Evolutionary conservation across 2,888 invertebrate genomes (phyloP), one percentile per base, ranked within the genome.

Genomic region (Cephus sareptanus): DNA sequence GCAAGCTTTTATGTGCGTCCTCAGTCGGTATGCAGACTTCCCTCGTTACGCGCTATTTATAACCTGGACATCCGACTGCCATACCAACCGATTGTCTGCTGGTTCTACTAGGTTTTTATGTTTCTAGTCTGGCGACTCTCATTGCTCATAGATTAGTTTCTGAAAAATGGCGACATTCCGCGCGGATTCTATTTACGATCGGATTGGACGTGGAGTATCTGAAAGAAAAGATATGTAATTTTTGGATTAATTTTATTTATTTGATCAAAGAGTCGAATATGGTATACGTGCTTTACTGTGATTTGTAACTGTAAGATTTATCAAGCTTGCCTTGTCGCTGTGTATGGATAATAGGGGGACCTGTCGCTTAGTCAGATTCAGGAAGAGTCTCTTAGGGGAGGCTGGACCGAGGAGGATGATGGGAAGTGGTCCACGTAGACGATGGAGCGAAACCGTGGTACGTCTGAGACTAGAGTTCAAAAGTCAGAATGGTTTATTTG

Each of bases 401-500:
- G 23, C 56, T 56, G 56, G 2, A 56, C 23, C 15, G 23, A 56
- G 15, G 40, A 56, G 6, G 40, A 56, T 56, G 40, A 2, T 56
- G 9, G 56, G 56, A 56, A 15, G 56, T 56, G 71, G 34, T 71
- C 71, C 30, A 31, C 74, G 74, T 6, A 34, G 34, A 34, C 37
- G 74, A 34, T 35, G 31, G 2, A 34, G 37, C 4, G 35, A 34
- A 74, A 34, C 15, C 34, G 30, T 23, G 74, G 35, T 12, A 78
- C 76, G 76, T 34, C 68, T 74, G 80, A 81, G 80, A 76, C 81
- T 76, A 81, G 79, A 84, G 87, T 88, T 90, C 87, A 89, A 89
- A 89, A 88, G 90, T 90, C 88, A 87, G 82, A 85, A 82, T 90
- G 87, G 82, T 91, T 91, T 90, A 90, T 91, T 91, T 90, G 88